A percentile compares a stretch with the other conserved stretches of the same genome.
phyloP scores from a whole-genome alignment of 2,888 invertebrate species.

The Sinohyriopsis cumingii region DNA sequence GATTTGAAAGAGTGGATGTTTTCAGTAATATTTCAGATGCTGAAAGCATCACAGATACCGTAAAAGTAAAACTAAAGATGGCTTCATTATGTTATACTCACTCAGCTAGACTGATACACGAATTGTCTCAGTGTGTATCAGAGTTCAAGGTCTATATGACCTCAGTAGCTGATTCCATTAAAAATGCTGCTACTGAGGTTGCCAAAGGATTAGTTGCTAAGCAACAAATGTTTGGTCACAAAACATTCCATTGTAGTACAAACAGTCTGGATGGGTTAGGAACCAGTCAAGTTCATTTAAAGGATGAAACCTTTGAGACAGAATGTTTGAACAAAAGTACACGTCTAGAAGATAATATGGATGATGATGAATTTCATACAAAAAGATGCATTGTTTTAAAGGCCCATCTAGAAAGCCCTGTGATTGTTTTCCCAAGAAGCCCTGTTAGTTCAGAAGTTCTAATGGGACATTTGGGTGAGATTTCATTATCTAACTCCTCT shows the following conservation, averaged over 20 bases:
- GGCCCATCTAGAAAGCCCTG: constrained; percentile 89
- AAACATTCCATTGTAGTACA: constrained; percentile 32
- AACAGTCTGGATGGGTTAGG: constrained; percentile 28
- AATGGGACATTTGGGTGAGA: constrained; percentile 93
- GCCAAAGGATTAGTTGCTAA: constrained; percentile 82
- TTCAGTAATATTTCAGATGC: background rate
- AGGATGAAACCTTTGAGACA: constrained; percentile 19
- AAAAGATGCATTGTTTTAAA: constrained; percentile 30
- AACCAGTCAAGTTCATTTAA: constrained; percentile 11
- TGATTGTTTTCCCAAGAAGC: constrained; percentile 88
- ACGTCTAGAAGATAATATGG: constrained; percentile 1
- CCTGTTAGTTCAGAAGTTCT: constrained; percentile 86
- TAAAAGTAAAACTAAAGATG: constrained; percentile 75
- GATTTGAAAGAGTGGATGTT: background rate
- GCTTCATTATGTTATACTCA: constrained; percentile 96
- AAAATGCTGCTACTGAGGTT: constrained; percentile 93
- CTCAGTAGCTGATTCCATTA: constrained; percentile 87
- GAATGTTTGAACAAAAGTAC: constrained; percentile 26
- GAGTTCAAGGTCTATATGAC: constrained; percentile 92
- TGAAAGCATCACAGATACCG: background rate
- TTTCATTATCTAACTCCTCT: constrained; percentile 74
- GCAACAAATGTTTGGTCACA: constrained; percentile 28
- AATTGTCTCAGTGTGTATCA: constrained; percentile 89
- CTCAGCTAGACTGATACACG: constrained; percentile 87
- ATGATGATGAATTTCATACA: constrained; percentile 11